Base-by-base conservation (phyloP, 2,113 vertebrate species). In the Phaethornis superciliosus region DNA sequence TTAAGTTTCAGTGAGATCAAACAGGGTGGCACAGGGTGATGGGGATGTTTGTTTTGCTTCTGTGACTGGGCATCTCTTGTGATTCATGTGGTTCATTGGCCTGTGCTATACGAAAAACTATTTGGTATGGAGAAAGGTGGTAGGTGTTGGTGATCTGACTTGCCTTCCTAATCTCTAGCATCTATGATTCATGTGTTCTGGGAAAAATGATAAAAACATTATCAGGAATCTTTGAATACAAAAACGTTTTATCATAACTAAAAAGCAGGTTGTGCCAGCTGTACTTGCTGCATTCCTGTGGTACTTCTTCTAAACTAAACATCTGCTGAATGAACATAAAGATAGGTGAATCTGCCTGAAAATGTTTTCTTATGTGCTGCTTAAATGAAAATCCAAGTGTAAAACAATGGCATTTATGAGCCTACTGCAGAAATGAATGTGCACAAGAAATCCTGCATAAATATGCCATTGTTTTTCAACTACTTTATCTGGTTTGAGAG, bases 1-100 rank as follows among this genome's bases (percentile, higher is more conserved):
- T 96, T 77, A 94, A 89, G 81, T 95, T 88, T 51, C 87, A 80
- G 33, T 15, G 46, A 95, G 93, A 87, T 95, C 89, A 94, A 96
- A 94, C 78, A 94, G 56, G 55, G 65, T 95, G 84, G 84, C 93
- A 94, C 42, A 33, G 59, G 69, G 78, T 76, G 89, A 81, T 8
- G 3, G 71, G 32, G 49, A 26, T 83, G 69, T 91, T 94, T 95
- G 76, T 83, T 95, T 88, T 91, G 69, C 58, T 91, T 85, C 88
- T 86, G 60, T 83, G 69, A 91, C 80, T 78, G 85, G 88, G 69
- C 80, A 91, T 54, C 10, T 0, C 52, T 77, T 88, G 68, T 59
- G 80, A 71, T 92, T 94, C 56, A 35, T 77, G 62, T 75, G 65
- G 44, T 81, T 93, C 54, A n/a, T 1, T 10, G 69, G 49, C 55